Evolutionary conservation across 2,888 invertebrate genomes (phyloP), one percentile per base, ranked within the genome.

Genomic region (Steinernema scapterisci): DNA sequence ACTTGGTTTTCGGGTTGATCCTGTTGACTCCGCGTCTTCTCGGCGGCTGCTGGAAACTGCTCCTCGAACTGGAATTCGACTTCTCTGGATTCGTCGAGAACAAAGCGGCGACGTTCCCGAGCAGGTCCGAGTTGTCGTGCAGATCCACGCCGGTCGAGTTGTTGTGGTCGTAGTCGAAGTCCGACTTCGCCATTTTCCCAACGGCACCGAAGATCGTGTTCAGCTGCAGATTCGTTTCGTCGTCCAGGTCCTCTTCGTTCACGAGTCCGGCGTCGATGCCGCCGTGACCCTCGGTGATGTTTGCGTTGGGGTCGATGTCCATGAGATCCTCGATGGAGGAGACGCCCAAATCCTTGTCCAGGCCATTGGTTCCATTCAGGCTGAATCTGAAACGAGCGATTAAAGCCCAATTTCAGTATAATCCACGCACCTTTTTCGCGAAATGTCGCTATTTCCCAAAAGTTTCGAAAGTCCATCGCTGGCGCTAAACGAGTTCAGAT

Each of bases 241-340:
- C 77, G 48, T 77, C 77, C n/a, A 77, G 21, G 25, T 73, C 70
- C 13, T 51, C 75, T 3, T 74, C 75, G n/a, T 31, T 38, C 9
- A 19, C 43, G 51, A 48, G 31, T 6, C 70, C 56, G 9, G 23
- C 13, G 0, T 51, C 76, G 25, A 52, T 46, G 21, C 73, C 56
- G 13, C 45, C 75, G 46, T 46, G 44, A 2, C 73, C 75, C 52
- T 78, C 78, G 19, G 75, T 79, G 71, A 73, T 70, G 16, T 54
- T 73, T 7, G 63, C 74, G 44, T 70, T 51, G 43, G 84, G 74
- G 25, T 84, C 80, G 44, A 81, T 77, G 76, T 86, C 86, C 79
- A 85, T 82, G 74, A 85, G 75, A 21, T 76, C 75, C 76, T 86
- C 85, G 43, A 87, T 23, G 21, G 23, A 11, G 21, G 19, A 21